Conservation (phyloP, 2,113 vertebrate genomes). For the Charina bottae region DNA sequence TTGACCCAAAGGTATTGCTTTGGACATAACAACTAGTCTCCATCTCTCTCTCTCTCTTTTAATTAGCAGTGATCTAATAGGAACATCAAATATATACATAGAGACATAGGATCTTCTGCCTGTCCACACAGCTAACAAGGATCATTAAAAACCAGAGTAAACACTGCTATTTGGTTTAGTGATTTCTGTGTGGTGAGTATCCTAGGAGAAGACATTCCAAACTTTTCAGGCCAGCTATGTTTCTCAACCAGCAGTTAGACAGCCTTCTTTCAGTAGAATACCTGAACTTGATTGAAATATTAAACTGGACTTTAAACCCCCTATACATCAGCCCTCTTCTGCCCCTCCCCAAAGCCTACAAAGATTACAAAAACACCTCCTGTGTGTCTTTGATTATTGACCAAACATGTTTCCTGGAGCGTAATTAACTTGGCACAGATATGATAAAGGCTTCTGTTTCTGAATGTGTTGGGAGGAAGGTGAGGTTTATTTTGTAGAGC, state of each 20-base stretch:
- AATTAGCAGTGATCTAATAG: not conserved
- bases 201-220: not conserved
- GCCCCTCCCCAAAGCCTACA: not conserved
- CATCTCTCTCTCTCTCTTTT: too few species aligned
- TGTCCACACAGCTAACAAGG: not conserved
- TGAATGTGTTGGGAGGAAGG: conserved; percentile 37
- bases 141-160: not conserved
- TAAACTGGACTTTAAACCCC: not conserved
- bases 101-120: not conserved
- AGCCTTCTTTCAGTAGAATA: not conserved
- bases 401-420: conserved; percentile 54
- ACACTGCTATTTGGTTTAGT: not conserved
- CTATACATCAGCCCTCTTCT: not conserved
- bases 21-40: too few species aligned
- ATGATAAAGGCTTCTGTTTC: conserved; percentile 42
- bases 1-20: not conserved
- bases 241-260: not conserved
- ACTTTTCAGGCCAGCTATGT: not conserved
- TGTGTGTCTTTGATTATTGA: conserved; percentile 8
- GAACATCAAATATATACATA: not conserved
- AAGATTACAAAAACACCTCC: not conserved
- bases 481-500: conserved; percentile 51
- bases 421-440: conserved; percentile 48
- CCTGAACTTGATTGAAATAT: conserved; percentile 15
- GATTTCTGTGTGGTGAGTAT: not conserved